phyloP scores from a whole-genome alignment of 2,888 invertebrate species.

The Sialis lutaria region DNA sequence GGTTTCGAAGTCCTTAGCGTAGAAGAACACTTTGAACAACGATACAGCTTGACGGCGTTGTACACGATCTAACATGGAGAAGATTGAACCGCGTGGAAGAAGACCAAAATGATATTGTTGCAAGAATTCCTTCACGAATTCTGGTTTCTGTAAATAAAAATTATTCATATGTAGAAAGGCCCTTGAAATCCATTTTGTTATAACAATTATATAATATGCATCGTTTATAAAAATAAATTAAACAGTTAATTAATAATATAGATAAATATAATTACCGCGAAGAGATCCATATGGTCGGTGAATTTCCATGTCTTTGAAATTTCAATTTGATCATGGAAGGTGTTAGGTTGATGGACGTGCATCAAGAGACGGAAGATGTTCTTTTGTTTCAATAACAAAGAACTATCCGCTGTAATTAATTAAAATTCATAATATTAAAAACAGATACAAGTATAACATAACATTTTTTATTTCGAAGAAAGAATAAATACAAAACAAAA shows the following conservation, averaged over 20 bases:
- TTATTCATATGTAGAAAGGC: background rate
- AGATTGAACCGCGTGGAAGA: conserved; percentile 39
- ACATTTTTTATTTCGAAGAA: too few species aligned
- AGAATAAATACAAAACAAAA: too few species aligned
- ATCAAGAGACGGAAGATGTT: conserved; percentile 38
- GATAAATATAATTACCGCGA: conserved; percentile 21
- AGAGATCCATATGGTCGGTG: conserved; percentile 38
- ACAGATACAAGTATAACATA: too few species aligned
- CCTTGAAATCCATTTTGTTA: too few species aligned
- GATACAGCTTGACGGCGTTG: conserved; percentile 44
- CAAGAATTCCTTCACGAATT: conserved; percentile 37
- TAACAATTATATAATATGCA: too few species aligned
- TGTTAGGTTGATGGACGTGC: conserved; percentile 43
- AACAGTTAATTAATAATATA: too few species aligned
- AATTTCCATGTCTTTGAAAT: conserved; percentile 39
- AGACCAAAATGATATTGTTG: conserved; percentile 34
- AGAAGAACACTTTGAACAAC: conserved; percentile 46
- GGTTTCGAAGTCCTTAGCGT: conserved; percentile 51
- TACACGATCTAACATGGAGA: conserved; percentile 38
- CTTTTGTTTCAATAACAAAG: conserved; percentile 34
- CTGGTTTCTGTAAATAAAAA: conserved; percentile 14
- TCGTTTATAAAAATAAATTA: too few species aligned
- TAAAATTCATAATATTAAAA: too few species aligned
- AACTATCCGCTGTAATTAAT: conserved; percentile 29
- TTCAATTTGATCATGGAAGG: conserved; percentile 31